A percentile compares a stretch with the other conserved stretches of the same genome.
Evolutionary conservation across 2,113 vertebrate species (phyloP).

Genomic region (Beaufortia kweichowensis): DNA sequence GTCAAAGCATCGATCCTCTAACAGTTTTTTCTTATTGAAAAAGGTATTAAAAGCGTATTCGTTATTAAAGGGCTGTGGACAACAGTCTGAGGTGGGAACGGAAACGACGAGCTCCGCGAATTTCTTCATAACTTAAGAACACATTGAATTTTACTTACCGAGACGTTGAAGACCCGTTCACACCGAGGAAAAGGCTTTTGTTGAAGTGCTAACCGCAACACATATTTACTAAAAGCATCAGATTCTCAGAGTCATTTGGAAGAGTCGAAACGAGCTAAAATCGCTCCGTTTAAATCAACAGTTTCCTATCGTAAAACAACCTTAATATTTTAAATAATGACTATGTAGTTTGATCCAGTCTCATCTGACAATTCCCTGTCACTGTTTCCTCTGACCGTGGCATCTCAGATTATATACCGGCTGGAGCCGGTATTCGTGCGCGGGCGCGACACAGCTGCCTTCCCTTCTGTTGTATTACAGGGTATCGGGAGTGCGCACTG

Average conservation of each 20-base stretch:
- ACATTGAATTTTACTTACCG: constrained; percentile 6
- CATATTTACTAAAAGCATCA: background rate
- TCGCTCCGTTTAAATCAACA: background rate
- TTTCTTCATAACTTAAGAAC: background rate
- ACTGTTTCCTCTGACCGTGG: constrained; percentile 35
- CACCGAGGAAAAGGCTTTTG: background rate
- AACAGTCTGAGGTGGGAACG: background rate
- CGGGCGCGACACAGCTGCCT: constrained; percentile 15
- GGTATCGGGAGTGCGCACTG: constrained; percentile 38
- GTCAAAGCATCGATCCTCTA: too few relatives aligned
- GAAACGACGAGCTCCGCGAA: background rate
- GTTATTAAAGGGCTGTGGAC: too few relatives aligned
- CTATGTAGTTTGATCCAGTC: background rate
- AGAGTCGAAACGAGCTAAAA: background rate
- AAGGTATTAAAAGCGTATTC: too few relatives aligned
- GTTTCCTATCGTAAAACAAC: background rate
- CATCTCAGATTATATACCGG: constrained; percentile 66
- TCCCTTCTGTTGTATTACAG: background rate
- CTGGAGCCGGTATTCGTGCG: constrained; percentile 71
- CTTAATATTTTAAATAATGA: background rate
- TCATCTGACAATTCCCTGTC: background rate
- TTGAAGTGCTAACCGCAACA: background rate
- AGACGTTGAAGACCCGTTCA: background rate
- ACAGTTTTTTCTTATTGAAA: too few relatives aligned
- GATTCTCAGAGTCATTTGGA: too few relatives aligned